These are phyloP conservation scores for Deroptyus accipitrinus DNA, from an alignment of 2,113 vertebrate genomes.

Conservation along the genomic window DNA sequence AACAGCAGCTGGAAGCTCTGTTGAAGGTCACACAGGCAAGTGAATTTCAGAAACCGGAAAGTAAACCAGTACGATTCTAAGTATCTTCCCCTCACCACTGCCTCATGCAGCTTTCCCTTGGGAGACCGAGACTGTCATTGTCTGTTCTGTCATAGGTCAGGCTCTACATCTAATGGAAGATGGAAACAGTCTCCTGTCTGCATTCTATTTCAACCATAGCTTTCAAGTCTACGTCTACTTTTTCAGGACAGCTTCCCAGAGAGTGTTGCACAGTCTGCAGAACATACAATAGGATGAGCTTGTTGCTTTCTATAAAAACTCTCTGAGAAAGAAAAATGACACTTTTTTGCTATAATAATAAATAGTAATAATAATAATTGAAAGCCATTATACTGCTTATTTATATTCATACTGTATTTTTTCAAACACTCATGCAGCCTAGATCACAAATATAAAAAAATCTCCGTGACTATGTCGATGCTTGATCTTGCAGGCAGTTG, in stretches of 20 bases:
- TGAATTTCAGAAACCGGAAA: not conserved
- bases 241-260: not conserved
- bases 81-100: not conserved
- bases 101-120: not conserved
- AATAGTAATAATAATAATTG: not conserved
- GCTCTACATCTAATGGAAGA: not conserved
- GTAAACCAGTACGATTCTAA: not conserved
- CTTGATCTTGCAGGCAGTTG: not conserved
- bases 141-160: not conserved
- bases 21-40: not conserved
- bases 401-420: not conserved
- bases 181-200: not conserved
- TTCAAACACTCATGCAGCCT: not conserved
- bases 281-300: not conserved
- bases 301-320: not conserved
- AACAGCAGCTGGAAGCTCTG: not conserved
- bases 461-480: not conserved
- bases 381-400: not conserved
- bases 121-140: not conserved
- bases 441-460: not conserved
- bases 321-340: not conserved
- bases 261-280: not conserved
- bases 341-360: not conserved
- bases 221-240: not conserved
- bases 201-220: not conserved